phyloP scores from a whole-genome alignment of 2,888 invertebrate genomes.

The Aphidoletes aphidimyza region DNA sequence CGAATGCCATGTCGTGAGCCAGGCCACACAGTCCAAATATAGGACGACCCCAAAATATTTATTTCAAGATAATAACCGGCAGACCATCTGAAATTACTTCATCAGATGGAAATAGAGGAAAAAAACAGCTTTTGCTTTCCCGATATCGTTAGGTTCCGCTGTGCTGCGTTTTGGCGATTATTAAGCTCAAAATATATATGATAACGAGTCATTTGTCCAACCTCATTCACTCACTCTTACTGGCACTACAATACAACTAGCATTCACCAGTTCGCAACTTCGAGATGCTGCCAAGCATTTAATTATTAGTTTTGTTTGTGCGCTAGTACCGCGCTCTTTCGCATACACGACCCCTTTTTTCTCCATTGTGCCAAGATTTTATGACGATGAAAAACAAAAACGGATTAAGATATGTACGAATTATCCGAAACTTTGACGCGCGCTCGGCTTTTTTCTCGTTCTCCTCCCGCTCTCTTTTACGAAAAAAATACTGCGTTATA shows the following conservation, averaged over 20 bases:
- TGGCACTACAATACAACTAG: too few species aligned
- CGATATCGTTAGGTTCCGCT: not conserved
- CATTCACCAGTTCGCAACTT: too few species aligned
- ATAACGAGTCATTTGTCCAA: not conserved
- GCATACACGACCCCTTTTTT: not conserved
- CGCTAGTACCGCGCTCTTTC: not conserved
- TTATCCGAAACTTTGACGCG: conserved; percentile 25
- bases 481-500: not conserved
- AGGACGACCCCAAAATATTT: not conserved
- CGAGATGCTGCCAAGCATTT: not conserved
- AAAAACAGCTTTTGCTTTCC: not conserved
- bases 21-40: not conserved
- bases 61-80: not conserved
- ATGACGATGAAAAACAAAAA: conserved; percentile 26
- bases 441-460: too few species aligned
- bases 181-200: not conserved
- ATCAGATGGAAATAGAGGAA: not conserved
- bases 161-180: conserved; percentile 13
- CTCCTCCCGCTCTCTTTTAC: too few species aligned
- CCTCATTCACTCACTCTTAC: too few species aligned
- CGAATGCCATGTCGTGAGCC: too few species aligned
- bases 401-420: conserved; percentile 7
- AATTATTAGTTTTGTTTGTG: not conserved
- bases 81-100: not conserved
- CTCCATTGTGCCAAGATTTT: not conserved